Evolutionary conservation across 35 echinoderm and acorn worm genomes (phyloP).

Genomic region (Ophiothrix spiculata): DNA sequence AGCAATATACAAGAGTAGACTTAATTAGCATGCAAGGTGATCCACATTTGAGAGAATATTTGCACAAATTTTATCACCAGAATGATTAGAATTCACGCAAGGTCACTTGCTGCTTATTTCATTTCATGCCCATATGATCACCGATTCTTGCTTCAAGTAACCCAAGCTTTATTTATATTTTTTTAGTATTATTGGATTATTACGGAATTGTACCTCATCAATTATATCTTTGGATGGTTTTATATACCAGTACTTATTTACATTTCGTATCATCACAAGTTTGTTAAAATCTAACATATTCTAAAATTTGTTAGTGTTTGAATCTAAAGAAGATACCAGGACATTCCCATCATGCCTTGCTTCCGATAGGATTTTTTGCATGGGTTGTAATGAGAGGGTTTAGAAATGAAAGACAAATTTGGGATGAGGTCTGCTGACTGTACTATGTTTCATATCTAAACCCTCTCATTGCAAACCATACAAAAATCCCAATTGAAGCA

Average conservation of each 20-base stretch:
- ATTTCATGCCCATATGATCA: neutral
- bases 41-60: neutral
- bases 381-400: too few relatives aligned
- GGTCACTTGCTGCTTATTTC: neutral
- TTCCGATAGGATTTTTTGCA: too few relatives aligned
- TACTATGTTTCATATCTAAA: too few relatives aligned
- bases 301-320: too few relatives aligned
- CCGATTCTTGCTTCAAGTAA: neutral
- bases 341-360: too few relatives aligned
- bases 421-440: too few relatives aligned
- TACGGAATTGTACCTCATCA: neutral
- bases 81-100: neutral
- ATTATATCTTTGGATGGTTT: neutral
- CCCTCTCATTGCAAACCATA: too few relatives aligned
- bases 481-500: too few relatives aligned
- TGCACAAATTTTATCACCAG: neutral
- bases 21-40: slow-evolving; percentile 3
- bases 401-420: too few relatives aligned
- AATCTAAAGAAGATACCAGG: too few relatives aligned
- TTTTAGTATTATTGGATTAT: neutral
- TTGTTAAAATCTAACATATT: neutral
- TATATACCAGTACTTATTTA: neutral
- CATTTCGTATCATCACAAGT: neutral
- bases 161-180: neutral
- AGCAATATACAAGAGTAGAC: neutral